Conservation (phyloP, 2,888 invertebrate species). For the Opisthograptis luteolata region DNA sequence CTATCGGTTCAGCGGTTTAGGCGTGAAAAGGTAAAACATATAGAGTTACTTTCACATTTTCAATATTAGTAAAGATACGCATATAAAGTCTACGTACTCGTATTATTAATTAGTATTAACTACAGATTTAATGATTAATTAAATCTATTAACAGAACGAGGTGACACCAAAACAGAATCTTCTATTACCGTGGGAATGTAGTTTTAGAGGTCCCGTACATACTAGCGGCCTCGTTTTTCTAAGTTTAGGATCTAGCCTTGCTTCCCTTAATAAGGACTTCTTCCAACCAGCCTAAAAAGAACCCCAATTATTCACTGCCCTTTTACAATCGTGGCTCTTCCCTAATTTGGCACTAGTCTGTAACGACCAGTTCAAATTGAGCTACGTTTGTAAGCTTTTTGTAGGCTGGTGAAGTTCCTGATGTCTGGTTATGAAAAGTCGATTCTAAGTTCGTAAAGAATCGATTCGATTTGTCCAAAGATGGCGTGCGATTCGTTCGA, state of each 20-base stretch:
- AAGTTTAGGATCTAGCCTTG: conserved; percentile 26
- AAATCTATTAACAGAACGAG: conserved; percentile 15
- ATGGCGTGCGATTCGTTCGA: conserved; percentile 52
- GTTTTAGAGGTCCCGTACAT: conserved; percentile 11
- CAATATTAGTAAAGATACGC: no score
- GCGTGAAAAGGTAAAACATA: no score
- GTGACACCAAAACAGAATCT: conserved; percentile 10
- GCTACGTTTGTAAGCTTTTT: neutral
- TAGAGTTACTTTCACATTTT: no score
- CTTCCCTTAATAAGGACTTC: conserved; percentile 23
- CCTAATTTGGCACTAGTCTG: conserved; percentile 3
- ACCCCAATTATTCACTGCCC: conserved; percentile 20
- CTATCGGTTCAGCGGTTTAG: no score
- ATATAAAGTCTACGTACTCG: no score
- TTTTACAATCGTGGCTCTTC: conserved; percentile 18
- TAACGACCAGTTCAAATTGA: conserved; percentile 4
- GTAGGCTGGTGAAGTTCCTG: neutral
- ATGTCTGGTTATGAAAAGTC: conserved; percentile 44
- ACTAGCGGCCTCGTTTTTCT: conserved; percentile 18
- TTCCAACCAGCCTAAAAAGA: conserved; percentile 9
- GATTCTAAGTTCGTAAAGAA: conserved; percentile 50
- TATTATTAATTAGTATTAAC: no score
- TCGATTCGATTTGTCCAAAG: conserved; percentile 65
- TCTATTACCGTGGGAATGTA: conserved; percentile 18
- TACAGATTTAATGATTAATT: conserved; percentile 17